Conservation (phyloP, 2,113 vertebrate genomes). For the Odocoileus virginianus region DNA sequence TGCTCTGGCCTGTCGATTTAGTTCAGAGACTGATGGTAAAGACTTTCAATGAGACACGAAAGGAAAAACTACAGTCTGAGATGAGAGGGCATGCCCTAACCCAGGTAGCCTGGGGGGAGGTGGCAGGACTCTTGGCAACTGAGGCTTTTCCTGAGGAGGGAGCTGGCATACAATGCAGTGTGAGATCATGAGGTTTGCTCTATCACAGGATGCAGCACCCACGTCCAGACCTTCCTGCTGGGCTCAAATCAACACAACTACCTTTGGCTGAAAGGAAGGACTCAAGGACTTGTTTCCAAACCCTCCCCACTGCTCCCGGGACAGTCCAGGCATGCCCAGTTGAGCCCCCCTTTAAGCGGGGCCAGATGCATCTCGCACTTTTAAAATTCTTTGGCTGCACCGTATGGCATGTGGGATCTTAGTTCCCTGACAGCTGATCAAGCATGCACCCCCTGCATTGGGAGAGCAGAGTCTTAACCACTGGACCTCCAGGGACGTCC, state of each 20-base stretch:
- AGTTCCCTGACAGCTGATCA: background rate
- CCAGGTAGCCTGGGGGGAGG: background rate
- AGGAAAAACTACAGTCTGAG: background rate
- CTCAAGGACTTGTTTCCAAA: background rate
- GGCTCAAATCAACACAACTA: background rate
- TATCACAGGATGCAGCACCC: background rate
- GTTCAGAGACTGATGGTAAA: background rate
- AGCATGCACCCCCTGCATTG: background rate
- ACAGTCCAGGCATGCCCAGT: background rate
- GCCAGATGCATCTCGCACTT: accelerated
- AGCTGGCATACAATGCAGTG: too few relatives aligned
- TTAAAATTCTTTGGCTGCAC: background rate
- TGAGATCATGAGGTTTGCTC: background rate
- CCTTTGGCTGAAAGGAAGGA: background rate
- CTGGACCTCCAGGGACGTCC: background rate
- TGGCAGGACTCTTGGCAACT: background rate
- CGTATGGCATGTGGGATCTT: background rate
- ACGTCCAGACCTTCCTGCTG: background rate
- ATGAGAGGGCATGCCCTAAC: background rate
- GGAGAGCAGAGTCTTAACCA: background rate
- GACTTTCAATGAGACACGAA: background rate
- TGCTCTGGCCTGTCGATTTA: background rate
- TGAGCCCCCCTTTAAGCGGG: background rate
- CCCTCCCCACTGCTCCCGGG: too few relatives aligned
- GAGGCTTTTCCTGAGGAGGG: background rate